Evolutionary conservation across 2,888 invertebrate species (phyloP), one percentile per base, ranked within the genome.

Genomic region (Lingula anatina): DNA sequence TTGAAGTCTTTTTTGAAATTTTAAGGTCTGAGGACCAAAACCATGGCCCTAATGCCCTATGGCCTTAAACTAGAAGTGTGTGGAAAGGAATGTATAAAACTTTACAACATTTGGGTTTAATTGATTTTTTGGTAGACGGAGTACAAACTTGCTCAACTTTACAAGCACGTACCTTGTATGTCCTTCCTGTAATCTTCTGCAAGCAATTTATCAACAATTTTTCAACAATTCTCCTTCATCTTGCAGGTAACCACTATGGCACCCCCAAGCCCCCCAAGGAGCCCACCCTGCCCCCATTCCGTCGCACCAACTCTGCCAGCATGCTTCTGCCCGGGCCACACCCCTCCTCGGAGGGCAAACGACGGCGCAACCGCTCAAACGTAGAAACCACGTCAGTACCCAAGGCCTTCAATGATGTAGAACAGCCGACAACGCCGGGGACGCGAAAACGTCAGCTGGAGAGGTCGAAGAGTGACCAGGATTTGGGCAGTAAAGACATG

Each of bases 241-340:
- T n/a, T n/a, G n/a, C n/a, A 82, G 83, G 82, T 37, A 82, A 83
- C 69, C 81, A 81, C 67, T 83, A 83, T 77, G 83, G 83, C 31
- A 83, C 83, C 7, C 83, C 83, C 1, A 82, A 81, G 61, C 83
- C 83, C 27, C 72, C 75, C 2, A 65, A 66, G 51, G 71, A 72
- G 44, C 70, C 71, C 1, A 60, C 62, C 20, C 62, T 61, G 12
- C 60, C 64, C 7, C 56, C 63, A 23, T 61, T 71, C 18, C 56
- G 66, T 2, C 58, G 72, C n/a, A 62, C 71, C n/a, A 69, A 66
- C 46, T 71, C 72, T 5, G 57, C 65, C 2, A 65, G 65, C 23
- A 54, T 65, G 25, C 60, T 80, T 12, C 71, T 80, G 42, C 80
- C 81, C 27, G 81, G 81, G 23, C 78, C 78, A 51, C 80, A 80